Conservation (phyloP, 2,113 vertebrate species). For the Pontoporia blainvillei region DNA sequence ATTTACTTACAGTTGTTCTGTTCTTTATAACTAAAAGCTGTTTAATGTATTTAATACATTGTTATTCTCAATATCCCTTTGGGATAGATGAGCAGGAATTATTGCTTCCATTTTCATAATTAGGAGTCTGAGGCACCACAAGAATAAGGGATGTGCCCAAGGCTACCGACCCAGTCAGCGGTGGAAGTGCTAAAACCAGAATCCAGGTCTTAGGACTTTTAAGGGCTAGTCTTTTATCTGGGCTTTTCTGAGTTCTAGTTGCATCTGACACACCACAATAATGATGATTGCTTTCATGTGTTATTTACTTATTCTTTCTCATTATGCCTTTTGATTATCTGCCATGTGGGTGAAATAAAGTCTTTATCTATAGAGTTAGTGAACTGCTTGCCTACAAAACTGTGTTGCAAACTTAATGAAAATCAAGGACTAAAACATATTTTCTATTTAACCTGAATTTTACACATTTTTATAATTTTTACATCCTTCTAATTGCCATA, state of each 20-base stretch:
- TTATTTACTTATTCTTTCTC: conserved; percentile 20
- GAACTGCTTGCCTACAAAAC: neutral
- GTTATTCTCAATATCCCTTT: neutral
- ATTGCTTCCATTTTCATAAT: neutral
- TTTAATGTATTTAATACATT: neutral
- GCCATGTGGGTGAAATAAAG: neutral
- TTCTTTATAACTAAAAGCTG: neutral
- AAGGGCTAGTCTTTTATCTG: neutral
- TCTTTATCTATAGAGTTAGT: neutral
- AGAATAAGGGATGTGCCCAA: neutral
- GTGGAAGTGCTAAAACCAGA: neutral
- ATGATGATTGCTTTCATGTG: neutral
- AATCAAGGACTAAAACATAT: conserved; percentile 32
- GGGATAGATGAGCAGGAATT: neutral
- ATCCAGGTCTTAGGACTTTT: neutral
- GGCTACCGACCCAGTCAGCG: neutral
- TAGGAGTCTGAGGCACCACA: neutral
- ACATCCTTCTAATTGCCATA: neutral
- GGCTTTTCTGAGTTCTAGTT: neutral
- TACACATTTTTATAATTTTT: neutral
- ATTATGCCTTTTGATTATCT: neutral
- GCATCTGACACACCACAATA: neutral
- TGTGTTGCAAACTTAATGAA: conserved; percentile 7
- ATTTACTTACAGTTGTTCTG: neutral
- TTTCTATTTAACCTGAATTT: conserved; percentile 25